These are phyloP conservation scores for Antennarius maculatus DNA, from an alignment of 2,797 vertebrate species.

Conservation along the genomic window DNA sequence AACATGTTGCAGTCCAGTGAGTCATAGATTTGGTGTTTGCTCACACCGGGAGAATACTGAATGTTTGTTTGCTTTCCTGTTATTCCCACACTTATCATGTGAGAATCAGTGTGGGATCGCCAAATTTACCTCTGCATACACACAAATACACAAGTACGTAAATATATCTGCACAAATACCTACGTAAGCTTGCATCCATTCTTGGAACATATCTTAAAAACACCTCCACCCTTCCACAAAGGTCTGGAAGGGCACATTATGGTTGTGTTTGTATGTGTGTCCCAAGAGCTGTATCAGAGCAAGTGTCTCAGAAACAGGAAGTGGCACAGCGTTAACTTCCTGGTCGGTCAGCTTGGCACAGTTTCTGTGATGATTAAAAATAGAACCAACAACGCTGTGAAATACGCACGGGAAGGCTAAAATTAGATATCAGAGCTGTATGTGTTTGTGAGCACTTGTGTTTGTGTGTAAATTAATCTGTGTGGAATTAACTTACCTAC, in stretches of 20 bases:
- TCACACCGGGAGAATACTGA: slow-evolving; percentile 38
- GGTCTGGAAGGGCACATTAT: slow-evolving; percentile 21
- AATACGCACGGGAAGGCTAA: slow-evolving; percentile 35
- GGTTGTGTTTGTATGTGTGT: slow-evolving; percentile 24
- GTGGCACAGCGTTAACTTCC: slow-evolving; percentile 64
- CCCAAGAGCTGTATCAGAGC: slow-evolving; percentile 22
- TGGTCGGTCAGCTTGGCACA: slow-evolving; percentile 55
- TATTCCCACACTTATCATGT: slow-evolving; percentile 49
- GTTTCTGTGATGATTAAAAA: slow-evolving; percentile 54
- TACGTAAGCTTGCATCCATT: slow-evolving; percentile 47
- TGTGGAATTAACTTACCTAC: neutral
- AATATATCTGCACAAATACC: slow-evolving; percentile 20
- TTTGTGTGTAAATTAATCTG: too few species aligned
- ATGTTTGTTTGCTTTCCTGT: slow-evolving; percentile 73
- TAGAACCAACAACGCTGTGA: slow-evolving; percentile 40
- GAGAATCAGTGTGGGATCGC: slow-evolving; percentile 18
- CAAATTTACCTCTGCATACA: slow-evolving; percentile 8
- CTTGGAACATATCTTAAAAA: slow-evolving; percentile 51
- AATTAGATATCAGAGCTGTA: slow-evolving; percentile 38
- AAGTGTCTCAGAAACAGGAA: slow-evolving; percentile 53
- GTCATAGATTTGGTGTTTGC: neutral
- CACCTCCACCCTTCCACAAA: slow-evolving; percentile 62
- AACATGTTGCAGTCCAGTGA: neutral
- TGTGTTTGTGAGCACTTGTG: neutral
- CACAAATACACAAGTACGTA: slow-evolving; percentile 1